Conservation (phyloP, 2,113 vertebrate genomes). For the Oncorhynchus gorbuscha region DNA sequence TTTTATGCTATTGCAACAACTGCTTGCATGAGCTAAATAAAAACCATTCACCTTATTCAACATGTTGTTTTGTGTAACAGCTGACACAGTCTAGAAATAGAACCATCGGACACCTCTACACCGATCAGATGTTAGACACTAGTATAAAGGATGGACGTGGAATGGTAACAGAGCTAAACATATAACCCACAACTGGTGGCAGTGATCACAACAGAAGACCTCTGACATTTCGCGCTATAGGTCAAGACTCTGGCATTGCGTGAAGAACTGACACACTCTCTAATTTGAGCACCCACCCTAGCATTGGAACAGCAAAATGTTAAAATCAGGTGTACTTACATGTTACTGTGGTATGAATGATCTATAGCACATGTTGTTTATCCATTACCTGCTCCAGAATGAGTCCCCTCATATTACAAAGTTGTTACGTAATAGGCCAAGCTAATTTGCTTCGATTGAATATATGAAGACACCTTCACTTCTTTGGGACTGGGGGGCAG, state of each 20-base stretch:
- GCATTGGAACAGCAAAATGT: constrained; percentile 52
- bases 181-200: constrained; percentile 6
- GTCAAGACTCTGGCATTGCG: constrained; percentile 53
- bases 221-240: constrained; percentile 40
- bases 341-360: too few relatives aligned
- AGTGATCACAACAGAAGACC: background rate
- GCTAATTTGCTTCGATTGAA: too few relatives aligned
- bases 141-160: constrained; percentile 50
- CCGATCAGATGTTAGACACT: constrained; percentile 44
- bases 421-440: too few relatives aligned
- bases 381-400: too few relatives aligned
- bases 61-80: constrained; percentile 37
- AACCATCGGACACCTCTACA: constrained; percentile 48
- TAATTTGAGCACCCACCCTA: constrained; percentile 14
- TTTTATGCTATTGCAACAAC: background rate
- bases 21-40: background rate
- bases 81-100: constrained; percentile 62
- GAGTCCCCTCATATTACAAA: too few relatives aligned
- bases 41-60: constrained; percentile 19
- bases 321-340: background rate
- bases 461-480: too few relatives aligned
- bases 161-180: constrained; percentile 14
- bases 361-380: too few relatives aligned
- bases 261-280: background rate
- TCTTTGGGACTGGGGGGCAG: too few relatives aligned